Conservation (phyloP, 2,797 vertebrate species). For the Mus caroli region DNA sequence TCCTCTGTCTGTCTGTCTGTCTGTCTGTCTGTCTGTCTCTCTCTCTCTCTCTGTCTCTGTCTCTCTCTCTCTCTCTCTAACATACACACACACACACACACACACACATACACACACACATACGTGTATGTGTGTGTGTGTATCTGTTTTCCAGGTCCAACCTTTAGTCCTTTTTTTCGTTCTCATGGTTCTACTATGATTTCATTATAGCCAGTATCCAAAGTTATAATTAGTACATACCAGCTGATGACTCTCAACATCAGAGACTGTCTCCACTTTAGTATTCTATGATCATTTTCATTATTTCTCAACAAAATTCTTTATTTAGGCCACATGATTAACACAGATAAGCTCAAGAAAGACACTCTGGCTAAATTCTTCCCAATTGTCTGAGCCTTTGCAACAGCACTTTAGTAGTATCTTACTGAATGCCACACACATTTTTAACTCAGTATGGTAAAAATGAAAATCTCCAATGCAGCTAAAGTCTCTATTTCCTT, state of each 20-base stretch:
- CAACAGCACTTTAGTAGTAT: slow-evolving; percentile 36
- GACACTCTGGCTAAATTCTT: neutral
- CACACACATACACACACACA: no score
- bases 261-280: neutral
- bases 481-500: neutral
- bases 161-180: neutral
- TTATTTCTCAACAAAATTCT: neutral
- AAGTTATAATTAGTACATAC: neutral
- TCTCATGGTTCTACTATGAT: neutral
- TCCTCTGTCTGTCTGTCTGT: no score
- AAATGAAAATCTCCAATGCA: neutral
- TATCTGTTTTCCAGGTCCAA: neutral
- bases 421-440: neutral
- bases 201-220: neutral
- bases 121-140: no score
- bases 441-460: slow-evolving; percentile 34
- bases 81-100: no score
- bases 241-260: neutral
- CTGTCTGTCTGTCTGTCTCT: no score
- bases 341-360: neutral
- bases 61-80: no score
- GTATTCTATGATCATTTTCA: neutral
- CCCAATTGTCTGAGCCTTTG: neutral
- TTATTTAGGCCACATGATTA: neutral
- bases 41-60: no score